These are phyloP conservation scores for Myotis planiceps DNA, from an alignment of 2,797 vertebrate species.

Conservation along the genomic window DNA sequence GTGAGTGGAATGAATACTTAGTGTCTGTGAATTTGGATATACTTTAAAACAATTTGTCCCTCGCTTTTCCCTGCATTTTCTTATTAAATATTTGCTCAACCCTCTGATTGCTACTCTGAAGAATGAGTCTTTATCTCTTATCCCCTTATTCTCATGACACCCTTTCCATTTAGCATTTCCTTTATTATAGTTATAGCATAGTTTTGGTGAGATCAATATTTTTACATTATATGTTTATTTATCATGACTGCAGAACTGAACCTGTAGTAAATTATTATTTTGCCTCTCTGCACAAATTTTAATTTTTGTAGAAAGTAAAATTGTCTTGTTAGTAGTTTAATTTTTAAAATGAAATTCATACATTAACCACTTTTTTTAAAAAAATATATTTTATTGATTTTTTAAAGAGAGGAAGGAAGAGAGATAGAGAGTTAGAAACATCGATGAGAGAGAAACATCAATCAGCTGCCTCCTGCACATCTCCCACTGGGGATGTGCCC, in stretches of 20 bases:
- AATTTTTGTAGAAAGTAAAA: neutral
- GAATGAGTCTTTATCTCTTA: neutral
- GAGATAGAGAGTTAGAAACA: no score
- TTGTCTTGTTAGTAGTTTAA: neutral
- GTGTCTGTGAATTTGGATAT: neutral
- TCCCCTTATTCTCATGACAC: neutral
- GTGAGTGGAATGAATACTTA: constrained; percentile 84
- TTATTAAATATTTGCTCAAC: neutral
- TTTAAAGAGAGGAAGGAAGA: no score
- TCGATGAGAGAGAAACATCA: no score
- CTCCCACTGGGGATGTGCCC: no score
- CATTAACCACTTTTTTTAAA: neutral
- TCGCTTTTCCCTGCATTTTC: neutral
- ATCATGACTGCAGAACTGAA: neutral
- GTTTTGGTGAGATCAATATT: neutral
- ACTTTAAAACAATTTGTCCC: neutral
- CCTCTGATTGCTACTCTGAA: neutral
- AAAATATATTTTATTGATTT: no score
- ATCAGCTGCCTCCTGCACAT: no score
- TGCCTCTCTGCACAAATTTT: neutral
- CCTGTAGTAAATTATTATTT: neutral
- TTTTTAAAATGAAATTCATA: neutral
- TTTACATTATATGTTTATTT: neutral
- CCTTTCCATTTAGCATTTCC: neutral
- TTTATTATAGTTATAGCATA: neutral